These are phyloP conservation scores for Hylaea fasciaria DNA, from an alignment of 2,888 invertebrate species.

Conservation along the genomic window DNA sequence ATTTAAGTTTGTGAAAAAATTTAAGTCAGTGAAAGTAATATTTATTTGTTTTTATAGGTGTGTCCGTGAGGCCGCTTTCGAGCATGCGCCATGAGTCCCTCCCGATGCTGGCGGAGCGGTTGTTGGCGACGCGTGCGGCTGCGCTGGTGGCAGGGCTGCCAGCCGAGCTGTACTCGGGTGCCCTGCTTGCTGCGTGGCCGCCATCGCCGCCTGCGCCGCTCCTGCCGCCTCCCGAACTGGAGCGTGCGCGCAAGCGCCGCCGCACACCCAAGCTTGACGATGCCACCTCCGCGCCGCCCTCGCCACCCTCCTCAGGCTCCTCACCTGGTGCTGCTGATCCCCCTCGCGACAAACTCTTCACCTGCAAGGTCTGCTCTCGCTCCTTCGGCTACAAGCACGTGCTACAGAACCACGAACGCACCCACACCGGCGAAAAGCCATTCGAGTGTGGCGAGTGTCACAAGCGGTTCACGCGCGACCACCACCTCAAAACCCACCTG, in stretches of 20 bases:
- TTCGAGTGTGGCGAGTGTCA: slow-evolving; percentile 96
- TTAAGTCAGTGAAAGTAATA: too few relatives aligned
- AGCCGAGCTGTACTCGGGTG: slow-evolving; percentile 87
- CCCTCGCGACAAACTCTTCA: slow-evolving; percentile 92
- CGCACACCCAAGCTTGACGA: slow-evolving; percentile 79
- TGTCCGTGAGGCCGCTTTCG: slow-evolving; percentile 79
- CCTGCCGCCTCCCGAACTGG: slow-evolving; percentile 75
- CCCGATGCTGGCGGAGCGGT: slow-evolving; percentile 80
- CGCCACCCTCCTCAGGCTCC: slow-evolving; percentile 80
- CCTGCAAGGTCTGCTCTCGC: slow-evolving; percentile 93
- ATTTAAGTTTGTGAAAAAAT: too few relatives aligned
- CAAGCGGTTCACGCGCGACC: slow-evolving; percentile 96
- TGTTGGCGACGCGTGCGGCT: slow-evolving; percentile 82
- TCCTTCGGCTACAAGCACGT: slow-evolving; percentile 98
- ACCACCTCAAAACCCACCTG: slow-evolving; percentile 97
- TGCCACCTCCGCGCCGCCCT: slow-evolving; percentile 66
- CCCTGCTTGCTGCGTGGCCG: slow-evolving; percentile 84
- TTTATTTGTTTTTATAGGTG: slow-evolving; percentile 60
- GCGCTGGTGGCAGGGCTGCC: slow-evolving; percentile 84
- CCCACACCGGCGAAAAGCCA: slow-evolving; percentile 97
- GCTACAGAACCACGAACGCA: slow-evolving; percentile 96
- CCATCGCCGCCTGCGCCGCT: slow-evolving; percentile 85
- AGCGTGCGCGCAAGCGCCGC: slow-evolving; percentile 78
- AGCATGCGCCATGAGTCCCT: slow-evolving; percentile 81
- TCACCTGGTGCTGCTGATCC: slow-evolving; percentile 80